Conservation (phyloP, 2,888 invertebrate genomes). For the Caenorhabditis sulstoni region DNA sequence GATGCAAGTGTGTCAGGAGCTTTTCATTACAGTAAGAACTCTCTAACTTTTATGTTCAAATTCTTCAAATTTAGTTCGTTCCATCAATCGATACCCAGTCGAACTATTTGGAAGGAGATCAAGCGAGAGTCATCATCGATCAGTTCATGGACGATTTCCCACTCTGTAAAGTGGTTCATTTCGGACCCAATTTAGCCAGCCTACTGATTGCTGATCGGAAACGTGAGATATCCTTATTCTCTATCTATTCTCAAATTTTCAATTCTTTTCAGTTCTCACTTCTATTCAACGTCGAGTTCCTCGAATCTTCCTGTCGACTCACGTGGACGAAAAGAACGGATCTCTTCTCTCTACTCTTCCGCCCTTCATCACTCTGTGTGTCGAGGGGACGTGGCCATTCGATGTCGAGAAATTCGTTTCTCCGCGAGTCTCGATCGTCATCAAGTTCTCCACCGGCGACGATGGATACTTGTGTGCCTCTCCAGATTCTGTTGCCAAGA, state of each 20-base stretch:
- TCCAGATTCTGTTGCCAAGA: slow-evolving; percentile 75
- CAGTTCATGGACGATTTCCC: slow-evolving; percentile 77
- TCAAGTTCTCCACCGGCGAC: slow-evolving; percentile 75
- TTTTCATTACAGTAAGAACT: slow-evolving; percentile 70
- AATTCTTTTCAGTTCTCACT: slow-evolving; percentile 61
- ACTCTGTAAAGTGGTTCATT: slow-evolving; percentile 71
- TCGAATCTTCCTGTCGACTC: slow-evolving; percentile 71
- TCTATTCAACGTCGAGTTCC: slow-evolving; percentile 72
- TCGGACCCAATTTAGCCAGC: slow-evolving; percentile 73
- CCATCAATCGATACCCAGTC: slow-evolving; percentile 78
- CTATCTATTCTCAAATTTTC: no score
- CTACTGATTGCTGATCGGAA: slow-evolving; percentile 68
- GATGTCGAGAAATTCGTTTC: slow-evolving; percentile 68
- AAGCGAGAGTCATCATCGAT: slow-evolving; percentile 68
- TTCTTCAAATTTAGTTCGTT: slow-evolving; percentile 63
- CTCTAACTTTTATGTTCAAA: no score
- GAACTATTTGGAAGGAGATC: slow-evolving; percentile 69
- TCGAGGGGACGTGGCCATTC: slow-evolving; percentile 72
- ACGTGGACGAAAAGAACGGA: slow-evolving; percentile 69
- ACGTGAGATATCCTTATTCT: slow-evolving; percentile 8
- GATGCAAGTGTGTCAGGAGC: slow-evolving; percentile 76
- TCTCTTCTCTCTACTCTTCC: slow-evolving; percentile 65
- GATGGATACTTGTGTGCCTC: slow-evolving; percentile 76
- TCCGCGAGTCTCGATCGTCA: slow-evolving; percentile 70
- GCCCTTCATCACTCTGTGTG: slow-evolving; percentile 73